Evolutionary conservation across 2,888 invertebrate genomes (phyloP).

Genomic region (Drosophila longiperda): DNA sequence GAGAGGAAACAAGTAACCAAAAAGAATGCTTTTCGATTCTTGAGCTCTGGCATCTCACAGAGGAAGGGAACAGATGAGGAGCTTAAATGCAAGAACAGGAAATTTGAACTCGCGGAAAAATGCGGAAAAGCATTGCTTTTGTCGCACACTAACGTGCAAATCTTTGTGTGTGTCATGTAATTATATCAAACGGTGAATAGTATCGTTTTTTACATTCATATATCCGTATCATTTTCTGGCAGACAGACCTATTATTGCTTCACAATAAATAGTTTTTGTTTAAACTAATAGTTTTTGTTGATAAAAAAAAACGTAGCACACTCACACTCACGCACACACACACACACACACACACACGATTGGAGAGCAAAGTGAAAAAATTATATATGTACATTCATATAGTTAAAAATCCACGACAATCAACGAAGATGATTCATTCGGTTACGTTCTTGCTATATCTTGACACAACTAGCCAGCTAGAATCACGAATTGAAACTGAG

Average conservation of each 20-base stretch:
- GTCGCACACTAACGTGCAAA: conserved; percentile 1
- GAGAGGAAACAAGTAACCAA: conserved; percentile 43
- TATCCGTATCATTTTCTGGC: conserved; percentile 45
- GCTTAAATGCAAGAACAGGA: conserved; percentile 68
- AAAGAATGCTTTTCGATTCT: conserved; percentile 42
- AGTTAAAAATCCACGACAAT: conserved; percentile 53
- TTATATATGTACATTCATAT: conserved; percentile 26
- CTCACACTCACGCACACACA: conserved; percentile 16
- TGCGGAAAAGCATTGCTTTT: conserved; percentile 63
- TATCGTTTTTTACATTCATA: conserved; percentile 40
- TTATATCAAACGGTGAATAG: conserved; percentile 46
- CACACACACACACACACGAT: conserved; percentile 3
- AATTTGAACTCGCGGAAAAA: conserved; percentile 72
- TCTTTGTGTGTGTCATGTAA: conserved; percentile 13
- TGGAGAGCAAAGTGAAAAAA: conserved; percentile 42
- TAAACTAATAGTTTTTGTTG: conserved; percentile 58
- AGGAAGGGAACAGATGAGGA: not conserved
- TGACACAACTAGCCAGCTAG: conserved; percentile 73
- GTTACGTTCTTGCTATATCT: conserved; percentile 50
- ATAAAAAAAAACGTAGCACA: conserved; percentile 46
- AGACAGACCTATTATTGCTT: conserved; percentile 28
- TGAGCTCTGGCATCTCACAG: conserved; percentile 27
- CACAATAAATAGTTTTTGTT: conserved; percentile 55
- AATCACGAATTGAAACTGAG: conserved; percentile 78
- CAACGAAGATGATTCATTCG: conserved; percentile 70